Percentiles rank a stretch among this genome's conserved stretches.
These are phyloP conservation scores for Ornithoptera priamus DNA, from an alignment of 2,888 invertebrate genomes.

Conservation along the genomic window DNA sequence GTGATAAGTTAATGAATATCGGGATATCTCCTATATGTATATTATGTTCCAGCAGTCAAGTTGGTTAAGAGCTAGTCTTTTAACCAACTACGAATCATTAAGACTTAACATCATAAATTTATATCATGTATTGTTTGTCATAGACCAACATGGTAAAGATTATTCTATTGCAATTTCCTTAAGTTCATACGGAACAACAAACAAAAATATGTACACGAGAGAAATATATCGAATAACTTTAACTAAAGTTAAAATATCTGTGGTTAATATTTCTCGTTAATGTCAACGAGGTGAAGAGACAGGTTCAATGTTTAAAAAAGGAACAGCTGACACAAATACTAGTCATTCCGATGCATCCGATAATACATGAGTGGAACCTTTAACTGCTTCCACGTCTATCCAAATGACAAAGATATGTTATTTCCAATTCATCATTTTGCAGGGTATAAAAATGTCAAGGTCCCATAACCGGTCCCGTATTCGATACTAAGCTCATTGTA, in stretches of 20 bases:
- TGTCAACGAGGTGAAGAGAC: slow-evolving; percentile 15
- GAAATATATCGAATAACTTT: no score
- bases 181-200: no score
- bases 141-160: no score
- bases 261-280: slow-evolving; percentile 1
- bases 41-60: no score
- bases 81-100: no score
- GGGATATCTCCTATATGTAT: no score
- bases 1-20: no score
- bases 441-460: slow-evolving; percentile 36
- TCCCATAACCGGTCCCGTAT: slow-evolving; percentile 31
- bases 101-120: no score
- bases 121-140: no score
- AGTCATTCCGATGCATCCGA: slow-evolving; percentile 18
- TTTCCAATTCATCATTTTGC: slow-evolving; percentile 27
- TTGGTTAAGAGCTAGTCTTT: no score
- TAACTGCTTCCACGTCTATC: slow-evolving; percentile 21
- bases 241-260: neutral
- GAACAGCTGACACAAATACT: slow-evolving; percentile 13
- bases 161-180: no score
- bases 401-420: slow-evolving; percentile 24
- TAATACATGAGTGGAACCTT: slow-evolving; percentile 19
- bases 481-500: slow-evolving; percentile 31
- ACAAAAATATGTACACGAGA: no score
- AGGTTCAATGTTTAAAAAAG: slow-evolving; percentile 16